Evolutionary conservation across 2,797 vertebrate genomes (phyloP).

Genomic region (Falco cherrug): DNA sequence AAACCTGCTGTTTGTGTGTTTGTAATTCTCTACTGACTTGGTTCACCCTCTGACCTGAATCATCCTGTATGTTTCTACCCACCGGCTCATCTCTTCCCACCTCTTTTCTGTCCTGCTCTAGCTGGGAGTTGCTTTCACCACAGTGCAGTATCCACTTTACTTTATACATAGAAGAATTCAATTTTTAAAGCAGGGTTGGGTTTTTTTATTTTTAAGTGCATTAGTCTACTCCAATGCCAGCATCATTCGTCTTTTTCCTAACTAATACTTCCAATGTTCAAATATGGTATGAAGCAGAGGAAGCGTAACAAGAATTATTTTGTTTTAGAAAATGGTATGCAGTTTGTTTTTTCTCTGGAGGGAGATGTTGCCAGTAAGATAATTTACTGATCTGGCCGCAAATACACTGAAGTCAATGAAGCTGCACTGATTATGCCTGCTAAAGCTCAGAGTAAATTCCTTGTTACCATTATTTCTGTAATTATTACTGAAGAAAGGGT

Average conservation of each 20-base stretch:
- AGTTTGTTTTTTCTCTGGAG: neutral
- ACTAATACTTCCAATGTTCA: neutral
- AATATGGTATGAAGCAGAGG: neutral
- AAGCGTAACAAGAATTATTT: neutral
- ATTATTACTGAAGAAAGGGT: constrained; percentile 2
- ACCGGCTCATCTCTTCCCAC: neutral
- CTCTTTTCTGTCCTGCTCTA: neutral
- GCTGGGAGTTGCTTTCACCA: neutral
- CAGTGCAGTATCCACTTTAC: neutral
- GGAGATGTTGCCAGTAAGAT: neutral
- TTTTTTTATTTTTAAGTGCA: neutral
- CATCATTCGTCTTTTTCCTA: neutral
- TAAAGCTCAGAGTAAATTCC: neutral
- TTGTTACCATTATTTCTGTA: neutral
- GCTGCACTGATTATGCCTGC: neutral
- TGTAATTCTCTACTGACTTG: neutral
- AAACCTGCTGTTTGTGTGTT: neutral
- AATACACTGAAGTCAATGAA: neutral
- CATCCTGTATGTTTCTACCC: neutral
- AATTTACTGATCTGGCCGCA: neutral
- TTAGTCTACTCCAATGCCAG: neutral
- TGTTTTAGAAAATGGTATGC: neutral
- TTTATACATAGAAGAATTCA: neutral
- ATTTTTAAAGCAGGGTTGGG: neutral
- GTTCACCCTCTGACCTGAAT: neutral